These are phyloP conservation scores for Cotesia congregata DNA, from an alignment of 2,888 invertebrate genomes.

Conservation along the genomic window DNA sequence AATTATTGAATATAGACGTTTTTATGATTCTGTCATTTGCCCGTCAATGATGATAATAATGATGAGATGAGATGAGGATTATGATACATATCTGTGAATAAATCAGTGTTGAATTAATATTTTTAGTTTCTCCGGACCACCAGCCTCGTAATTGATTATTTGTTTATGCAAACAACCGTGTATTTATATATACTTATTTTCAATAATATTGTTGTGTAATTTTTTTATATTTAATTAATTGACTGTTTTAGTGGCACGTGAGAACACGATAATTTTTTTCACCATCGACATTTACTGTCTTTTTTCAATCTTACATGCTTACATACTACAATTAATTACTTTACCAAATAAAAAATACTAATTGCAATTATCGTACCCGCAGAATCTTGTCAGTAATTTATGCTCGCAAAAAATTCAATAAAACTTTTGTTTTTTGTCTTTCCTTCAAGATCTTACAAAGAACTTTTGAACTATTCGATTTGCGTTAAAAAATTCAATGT, in stretches of 20 bases:
- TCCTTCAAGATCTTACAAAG: too few relatives aligned
- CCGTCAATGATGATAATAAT: not conserved
- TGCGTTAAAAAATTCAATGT: not conserved
- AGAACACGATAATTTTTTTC: not conserved
- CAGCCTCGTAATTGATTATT: not conserved
- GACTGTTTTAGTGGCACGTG: not conserved
- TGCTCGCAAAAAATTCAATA: not conserved
- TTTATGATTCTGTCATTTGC: conserved; percentile 1
- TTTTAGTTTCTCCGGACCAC: not conserved
- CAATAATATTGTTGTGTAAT: not conserved
- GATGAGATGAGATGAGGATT: not conserved
- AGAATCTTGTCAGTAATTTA: conserved; percentile 7
- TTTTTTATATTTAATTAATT: not conserved
- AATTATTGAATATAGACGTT: not conserved
- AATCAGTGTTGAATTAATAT: not conserved
- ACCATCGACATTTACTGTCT: not conserved
- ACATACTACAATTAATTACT: not conserved
- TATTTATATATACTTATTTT: not conserved
- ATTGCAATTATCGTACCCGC: not conserved
- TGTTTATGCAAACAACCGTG: conserved; percentile 7
- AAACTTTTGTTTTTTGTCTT: not conserved
- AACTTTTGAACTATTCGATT: not conserved
- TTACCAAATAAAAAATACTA: not conserved
- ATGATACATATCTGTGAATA: conserved; percentile 11
- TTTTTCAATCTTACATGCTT: not conserved